These are phyloP conservation scores for Drepana falcataria DNA, from an alignment of 2,888 invertebrate species.

Conservation along the genomic window DNA sequence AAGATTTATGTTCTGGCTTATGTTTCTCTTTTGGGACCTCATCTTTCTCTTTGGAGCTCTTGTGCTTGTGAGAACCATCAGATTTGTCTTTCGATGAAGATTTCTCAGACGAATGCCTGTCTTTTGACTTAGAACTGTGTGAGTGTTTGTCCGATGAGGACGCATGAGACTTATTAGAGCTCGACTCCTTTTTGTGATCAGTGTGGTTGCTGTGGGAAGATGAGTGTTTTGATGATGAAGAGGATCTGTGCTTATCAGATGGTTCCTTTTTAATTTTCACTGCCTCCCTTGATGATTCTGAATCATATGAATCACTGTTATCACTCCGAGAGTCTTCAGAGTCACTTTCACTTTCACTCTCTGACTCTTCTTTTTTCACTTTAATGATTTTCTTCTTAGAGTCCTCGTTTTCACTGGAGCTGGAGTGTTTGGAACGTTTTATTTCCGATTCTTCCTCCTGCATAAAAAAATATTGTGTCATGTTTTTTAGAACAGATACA, in stretches of 20 bases:
- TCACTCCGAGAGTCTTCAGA: conserved; percentile 44
- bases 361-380: conserved; percentile 36
- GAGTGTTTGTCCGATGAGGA: conserved; percentile 30
- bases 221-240: conserved; percentile 39
- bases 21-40: conserved; percentile 40
- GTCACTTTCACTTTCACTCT: conserved; percentile 32
- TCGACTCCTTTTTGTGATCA: conserved; percentile 37
- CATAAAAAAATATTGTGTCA: conserved; percentile 6
- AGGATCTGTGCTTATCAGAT: conserved; percentile 34
- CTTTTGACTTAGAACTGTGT: conserved; percentile 35
- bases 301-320: conserved; percentile 41
- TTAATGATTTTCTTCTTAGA: conserved; percentile 33
- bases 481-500: conserved; percentile 2
- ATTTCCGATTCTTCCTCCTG: conserved; percentile 56
- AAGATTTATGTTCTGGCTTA: conserved; percentile 35
- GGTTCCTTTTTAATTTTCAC: conserved; percentile 43
- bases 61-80: conserved; percentile 42
- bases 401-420: conserved; percentile 46
- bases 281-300: conserved; percentile 53
- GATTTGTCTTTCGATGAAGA: conserved; percentile 41
- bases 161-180: conserved; percentile 31
- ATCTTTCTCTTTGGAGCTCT: conserved; percentile 42
- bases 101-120: conserved; percentile 38
- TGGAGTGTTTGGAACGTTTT: conserved; percentile 49
- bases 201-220: conserved; percentile 28